phyloP scores from a whole-genome alignment of 1,140 invertebrate species.

The Ceratoteleas bidentatus region DNA sequence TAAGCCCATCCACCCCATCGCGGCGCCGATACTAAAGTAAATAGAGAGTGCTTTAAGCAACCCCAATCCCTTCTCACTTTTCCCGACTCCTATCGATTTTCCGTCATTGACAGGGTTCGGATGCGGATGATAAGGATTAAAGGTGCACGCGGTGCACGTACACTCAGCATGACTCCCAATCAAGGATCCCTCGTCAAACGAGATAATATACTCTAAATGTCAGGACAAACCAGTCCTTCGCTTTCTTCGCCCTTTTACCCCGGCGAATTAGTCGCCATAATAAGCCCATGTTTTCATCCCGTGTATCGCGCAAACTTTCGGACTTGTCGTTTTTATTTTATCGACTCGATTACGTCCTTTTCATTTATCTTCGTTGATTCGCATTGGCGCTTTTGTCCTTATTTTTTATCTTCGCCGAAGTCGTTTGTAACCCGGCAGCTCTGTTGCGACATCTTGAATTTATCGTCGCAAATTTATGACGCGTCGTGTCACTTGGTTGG shows the following conservation, averaged over 20 bases:
- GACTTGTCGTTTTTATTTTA: neutral
- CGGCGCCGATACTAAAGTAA: constrained; percentile 60
- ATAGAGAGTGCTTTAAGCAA: constrained; percentile 63
- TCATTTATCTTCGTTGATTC: neutral
- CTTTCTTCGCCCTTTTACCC: neutral
- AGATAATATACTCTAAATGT: constrained; percentile 44
- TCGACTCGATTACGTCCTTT: neutral
- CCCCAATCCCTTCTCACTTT: constrained; percentile 47
- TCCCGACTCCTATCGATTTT: constrained; percentile 67
- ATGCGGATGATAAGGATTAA: constrained; percentile 70
- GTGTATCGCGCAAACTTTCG: neutral
- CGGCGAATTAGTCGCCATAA: constrained; percentile 2
- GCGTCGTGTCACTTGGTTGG: no score
- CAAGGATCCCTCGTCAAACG: constrained; percentile 46
- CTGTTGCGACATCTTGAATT: no score
- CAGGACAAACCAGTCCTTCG: constrained; percentile 15
- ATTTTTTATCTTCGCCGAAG: no score
- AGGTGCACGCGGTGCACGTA: constrained; percentile 33
- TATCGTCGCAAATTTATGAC: no score
- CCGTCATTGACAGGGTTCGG: constrained; percentile 68
- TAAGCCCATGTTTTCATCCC: neutral
- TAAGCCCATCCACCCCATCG: constrained; percentile 48
- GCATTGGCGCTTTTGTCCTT: no score
- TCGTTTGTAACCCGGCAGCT: no score
- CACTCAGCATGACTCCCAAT: constrained; percentile 40